Conservation (phyloP, 2,888 invertebrate genomes). For the Mimachlamys varia region DNA sequence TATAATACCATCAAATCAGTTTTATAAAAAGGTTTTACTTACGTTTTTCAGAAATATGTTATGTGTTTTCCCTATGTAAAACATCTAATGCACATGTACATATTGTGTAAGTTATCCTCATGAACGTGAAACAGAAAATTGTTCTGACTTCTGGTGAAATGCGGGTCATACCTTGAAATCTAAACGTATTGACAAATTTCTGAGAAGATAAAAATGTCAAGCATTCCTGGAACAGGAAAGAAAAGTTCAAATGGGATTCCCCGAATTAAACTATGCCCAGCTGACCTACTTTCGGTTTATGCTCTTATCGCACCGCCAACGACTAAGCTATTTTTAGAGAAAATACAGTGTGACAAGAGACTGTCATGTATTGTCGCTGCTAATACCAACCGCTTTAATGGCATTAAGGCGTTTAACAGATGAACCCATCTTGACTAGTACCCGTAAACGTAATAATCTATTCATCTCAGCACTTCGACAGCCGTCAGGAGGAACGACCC, state of each 20-base stretch:
- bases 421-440: not conserved
- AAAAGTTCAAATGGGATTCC: not conserved
- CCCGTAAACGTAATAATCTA: not conserved
- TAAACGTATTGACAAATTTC: not conserved
- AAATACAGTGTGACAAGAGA: not conserved
- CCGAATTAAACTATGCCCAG: not conserved
- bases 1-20: no score
- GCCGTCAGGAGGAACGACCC: not conserved
- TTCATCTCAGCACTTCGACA: not conserved
- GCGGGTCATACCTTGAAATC: not conserved
- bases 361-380: not conserved
- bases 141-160: not conserved
- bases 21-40: not conserved
- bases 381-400: not conserved
- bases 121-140: conserved; percentile 11
- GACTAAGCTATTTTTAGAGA: no score
- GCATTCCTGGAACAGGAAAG: conserved; percentile 4
- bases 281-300: conserved; percentile 24
- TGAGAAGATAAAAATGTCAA: not conserved
- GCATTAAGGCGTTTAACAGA: not conserved
- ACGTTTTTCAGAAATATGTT: not conserved
- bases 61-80: not conserved
- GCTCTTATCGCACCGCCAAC: no score
- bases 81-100: no score
- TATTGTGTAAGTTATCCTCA: not conserved